Conservation (phyloP, 1,140 invertebrate genomes). For the Zaprionus kolodkinae region DNA sequence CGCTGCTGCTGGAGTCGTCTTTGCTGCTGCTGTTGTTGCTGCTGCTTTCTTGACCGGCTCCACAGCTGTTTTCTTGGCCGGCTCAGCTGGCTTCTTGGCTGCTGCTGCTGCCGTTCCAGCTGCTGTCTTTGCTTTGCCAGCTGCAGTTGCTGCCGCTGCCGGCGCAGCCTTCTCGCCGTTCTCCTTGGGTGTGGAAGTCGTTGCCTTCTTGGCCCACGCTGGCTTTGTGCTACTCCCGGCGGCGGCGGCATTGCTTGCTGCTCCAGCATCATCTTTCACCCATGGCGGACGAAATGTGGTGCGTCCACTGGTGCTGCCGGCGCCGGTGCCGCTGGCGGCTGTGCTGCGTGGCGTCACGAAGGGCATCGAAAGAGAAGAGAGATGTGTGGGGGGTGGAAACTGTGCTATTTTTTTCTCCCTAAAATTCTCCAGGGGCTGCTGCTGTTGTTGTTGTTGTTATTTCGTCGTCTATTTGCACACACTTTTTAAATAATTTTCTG, state of each 20-base stretch:
- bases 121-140: slow-evolving; percentile 43
- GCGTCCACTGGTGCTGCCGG: slow-evolving; percentile 84
- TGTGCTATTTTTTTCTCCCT: slow-evolving; percentile 41
- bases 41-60: slow-evolving; percentile 45
- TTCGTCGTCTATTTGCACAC: slow-evolving; percentile 72
- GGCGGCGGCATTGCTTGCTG: slow-evolving; percentile 61
- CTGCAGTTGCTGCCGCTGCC: slow-evolving; percentile 23
- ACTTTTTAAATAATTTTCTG: slow-evolving; percentile 81
- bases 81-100: slow-evolving; percentile 45
- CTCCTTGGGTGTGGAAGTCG: slow-evolving; percentile 62
- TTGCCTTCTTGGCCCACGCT: slow-evolving; percentile 86
- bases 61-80: slow-evolving; percentile 47
- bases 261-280: slow-evolving; percentile 89
- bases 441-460: slow-evolving; percentile 38
- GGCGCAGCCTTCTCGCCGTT: slow-evolving; percentile 67
- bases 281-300: slow-evolving; percentile 91
- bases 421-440: slow-evolving; percentile 41
- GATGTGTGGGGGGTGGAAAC: slow-evolving; percentile 3
- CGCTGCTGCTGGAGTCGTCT: neutral
- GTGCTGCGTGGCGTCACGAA: slow-evolving; percentile 75
- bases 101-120: slow-evolving; percentile 21
- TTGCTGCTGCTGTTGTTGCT: slow-evolving; percentile 19
- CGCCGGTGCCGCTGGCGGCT: slow-evolving; percentile 66
- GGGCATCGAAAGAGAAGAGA: slow-evolving; percentile 50
- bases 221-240: slow-evolving; percentile 83